A percentile compares a stretch with the other conserved stretches of the same genome.
Conservation (phyloP, 2,113 vertebrate species). For the Thinocorus orbignyianus region DNA sequence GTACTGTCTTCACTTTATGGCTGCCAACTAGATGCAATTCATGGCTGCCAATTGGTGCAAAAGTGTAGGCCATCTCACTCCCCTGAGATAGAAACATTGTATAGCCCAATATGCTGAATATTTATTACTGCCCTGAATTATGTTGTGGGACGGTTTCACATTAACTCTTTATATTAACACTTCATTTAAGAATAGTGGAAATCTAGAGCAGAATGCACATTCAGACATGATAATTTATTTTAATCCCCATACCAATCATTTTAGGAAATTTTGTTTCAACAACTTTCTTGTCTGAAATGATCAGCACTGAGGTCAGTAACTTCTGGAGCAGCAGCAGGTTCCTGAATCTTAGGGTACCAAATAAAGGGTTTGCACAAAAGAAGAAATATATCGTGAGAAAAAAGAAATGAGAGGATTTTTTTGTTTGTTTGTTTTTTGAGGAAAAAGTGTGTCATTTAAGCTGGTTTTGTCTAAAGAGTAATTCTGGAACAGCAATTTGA, state of each 20-base stretch:
- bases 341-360: background rate
- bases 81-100: background rate
- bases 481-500: background rate
- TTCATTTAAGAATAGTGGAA: constrained; percentile 37
- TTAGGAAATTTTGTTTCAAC: constrained; percentile 40
- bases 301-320: constrained; percentile 44
- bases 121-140: constrained; percentile 20
- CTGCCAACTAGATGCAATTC: constrained; percentile 12
- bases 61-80: background rate
- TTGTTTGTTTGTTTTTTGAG: background rate
- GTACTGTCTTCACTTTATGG: background rate
- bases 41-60: background rate
- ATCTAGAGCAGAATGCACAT: background rate
- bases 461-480: background rate
- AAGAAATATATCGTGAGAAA: background rate
- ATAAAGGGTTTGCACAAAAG: constrained; percentile 9
- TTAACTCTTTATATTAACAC: constrained; percentile 34
- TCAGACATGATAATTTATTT: constrained; percentile 28
- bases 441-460: background rate
- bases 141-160: background rate
- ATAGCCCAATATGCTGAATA: background rate
- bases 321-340: constrained; percentile 48
- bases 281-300: constrained; percentile 51
- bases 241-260: constrained; percentile 13
- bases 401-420: background rate